Percentiles rank a stretch among this genome's conserved stretches.
These are phyloP conservation scores for Drosophila rellima DNA, from an alignment of 2,888 invertebrate genomes.

Conservation along the genomic window DNA sequence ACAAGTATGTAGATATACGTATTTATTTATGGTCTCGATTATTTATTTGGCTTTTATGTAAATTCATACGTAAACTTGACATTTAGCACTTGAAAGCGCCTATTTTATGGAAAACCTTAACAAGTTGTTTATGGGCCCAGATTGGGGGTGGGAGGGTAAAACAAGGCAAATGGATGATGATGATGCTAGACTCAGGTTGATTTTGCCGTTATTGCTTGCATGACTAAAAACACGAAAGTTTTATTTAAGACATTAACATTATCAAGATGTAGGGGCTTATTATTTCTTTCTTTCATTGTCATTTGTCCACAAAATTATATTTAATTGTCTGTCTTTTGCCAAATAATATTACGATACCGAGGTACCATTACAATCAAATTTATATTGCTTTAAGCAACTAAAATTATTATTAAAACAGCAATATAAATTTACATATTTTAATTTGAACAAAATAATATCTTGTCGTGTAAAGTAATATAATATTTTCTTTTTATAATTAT, in stretches of 20 bases:
- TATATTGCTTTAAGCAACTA: no score
- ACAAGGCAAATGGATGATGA: conserved; percentile 28
- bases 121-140: conserved; percentile 47
- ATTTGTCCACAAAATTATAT: no score
- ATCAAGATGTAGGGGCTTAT: conserved; percentile 1
- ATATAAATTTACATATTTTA: no score
- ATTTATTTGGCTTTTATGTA: conserved; percentile 65
- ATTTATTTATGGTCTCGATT: conserved; percentile 24
- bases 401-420: no score
- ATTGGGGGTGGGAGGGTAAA: background rate
- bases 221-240: no score
- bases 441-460: no score
- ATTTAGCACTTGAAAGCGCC: conserved; percentile 63
- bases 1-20: background rate
- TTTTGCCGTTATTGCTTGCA: background rate
- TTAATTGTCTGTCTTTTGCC: no score
- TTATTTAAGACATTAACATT: no score
- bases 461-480: no score
- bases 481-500: no score
- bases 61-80: conserved; percentile 59
- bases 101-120: conserved; percentile 52
- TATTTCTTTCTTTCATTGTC: background rate
- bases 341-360: no score
- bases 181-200: conserved; percentile 42
- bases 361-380: no score